Conservation (phyloP, 2,888 invertebrate genomes). For the Nomada lathburiana region DNA sequence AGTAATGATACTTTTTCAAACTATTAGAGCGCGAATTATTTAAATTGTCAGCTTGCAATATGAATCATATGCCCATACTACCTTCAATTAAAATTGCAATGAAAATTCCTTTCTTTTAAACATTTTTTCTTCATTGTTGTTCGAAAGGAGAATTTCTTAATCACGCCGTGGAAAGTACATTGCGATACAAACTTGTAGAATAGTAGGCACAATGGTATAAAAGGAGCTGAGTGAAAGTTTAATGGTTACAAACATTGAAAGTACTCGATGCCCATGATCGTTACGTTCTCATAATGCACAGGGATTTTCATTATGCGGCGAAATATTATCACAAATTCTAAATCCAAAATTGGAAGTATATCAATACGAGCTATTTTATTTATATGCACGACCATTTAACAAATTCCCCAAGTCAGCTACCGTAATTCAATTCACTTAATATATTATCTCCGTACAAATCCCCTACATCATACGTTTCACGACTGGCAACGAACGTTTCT, state of each 20-base stretch:
- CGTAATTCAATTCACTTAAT: not conserved
- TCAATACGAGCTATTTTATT: no score
- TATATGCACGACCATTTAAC: no score
- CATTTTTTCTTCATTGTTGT: no score
- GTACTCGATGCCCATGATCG: not conserved
- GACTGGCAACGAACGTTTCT: not conserved
- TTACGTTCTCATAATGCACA: not conserved
- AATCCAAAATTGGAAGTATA: no score
- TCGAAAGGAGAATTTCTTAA: not conserved
- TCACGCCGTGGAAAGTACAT: slow-evolving; percentile 4
- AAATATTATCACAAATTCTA: not conserved
- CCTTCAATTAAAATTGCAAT: no score
- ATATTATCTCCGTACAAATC: no score
- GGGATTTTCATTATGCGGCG: not conserved
- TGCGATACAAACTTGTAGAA: not conserved
- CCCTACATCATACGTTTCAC: not conserved
- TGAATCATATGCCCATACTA: no score
- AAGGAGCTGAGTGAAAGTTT: slow-evolving; percentile 15
- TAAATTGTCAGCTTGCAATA: no score
- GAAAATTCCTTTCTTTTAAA: no score
- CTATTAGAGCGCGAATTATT: no score
- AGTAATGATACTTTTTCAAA: not conserved
- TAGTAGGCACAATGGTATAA: not conserved
- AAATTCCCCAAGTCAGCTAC: no score
- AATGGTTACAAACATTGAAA: not conserved